Conservation (phyloP, 2,888 invertebrate species). For the Erebia epiphron region DNA sequence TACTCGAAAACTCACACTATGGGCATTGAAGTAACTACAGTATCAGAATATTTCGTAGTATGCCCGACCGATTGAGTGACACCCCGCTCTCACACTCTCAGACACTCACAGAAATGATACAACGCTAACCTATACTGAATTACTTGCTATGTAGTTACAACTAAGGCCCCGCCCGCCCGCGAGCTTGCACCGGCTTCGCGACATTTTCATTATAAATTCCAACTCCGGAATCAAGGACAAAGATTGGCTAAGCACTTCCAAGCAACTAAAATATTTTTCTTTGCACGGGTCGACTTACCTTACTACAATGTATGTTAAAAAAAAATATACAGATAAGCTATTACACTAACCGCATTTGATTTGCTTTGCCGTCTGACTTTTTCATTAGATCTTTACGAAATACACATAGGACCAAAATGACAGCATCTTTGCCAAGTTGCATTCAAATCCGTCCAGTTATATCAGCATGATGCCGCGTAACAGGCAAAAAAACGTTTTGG, state of each 20-base stretch:
- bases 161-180: constrained; percentile 47
- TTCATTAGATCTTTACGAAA: no score
- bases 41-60: constrained; percentile 49
- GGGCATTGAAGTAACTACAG: constrained; percentile 46
- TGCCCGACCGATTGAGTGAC: constrained; percentile 55
- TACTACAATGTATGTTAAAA: no score
- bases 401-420: no score
- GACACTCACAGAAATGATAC: constrained; percentile 58
- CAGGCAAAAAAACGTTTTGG: no score
- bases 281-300: no score
- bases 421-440: no score
- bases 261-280: background rate
- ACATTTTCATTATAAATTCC: background rate
- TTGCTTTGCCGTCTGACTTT: no score
- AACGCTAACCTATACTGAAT: constrained; percentile 72
- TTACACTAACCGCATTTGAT: no score
- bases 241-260: background rate
- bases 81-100: constrained; percentile 57
- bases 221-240: constrained; percentile 5
- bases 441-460: no score
- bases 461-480: no score
- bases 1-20: background rate
- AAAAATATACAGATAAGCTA: no score
- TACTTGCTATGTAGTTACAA: constrained; percentile 68
- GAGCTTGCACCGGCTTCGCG: constrained; percentile 15